Evolutionary conservation across 2,888 invertebrate genomes (phyloP), one percentile per base, ranked within the genome.

Genomic region (Phalera bucephala): DNA sequence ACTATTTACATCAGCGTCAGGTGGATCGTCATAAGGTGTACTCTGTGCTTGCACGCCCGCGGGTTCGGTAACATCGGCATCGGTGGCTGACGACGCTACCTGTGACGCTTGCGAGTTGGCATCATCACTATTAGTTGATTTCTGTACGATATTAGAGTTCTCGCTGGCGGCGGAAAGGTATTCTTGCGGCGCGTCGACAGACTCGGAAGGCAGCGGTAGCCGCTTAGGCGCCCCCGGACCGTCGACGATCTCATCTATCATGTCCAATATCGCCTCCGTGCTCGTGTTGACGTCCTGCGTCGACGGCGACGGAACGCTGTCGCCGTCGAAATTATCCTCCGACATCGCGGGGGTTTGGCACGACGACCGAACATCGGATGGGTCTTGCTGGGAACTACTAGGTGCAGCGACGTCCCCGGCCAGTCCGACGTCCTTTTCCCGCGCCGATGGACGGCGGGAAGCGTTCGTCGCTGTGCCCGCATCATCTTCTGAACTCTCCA

Each of bases 401-500:
- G 80, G 77, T 74, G 84, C 76, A 71, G 76, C 74, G 76, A 75
- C 72, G 71, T 83, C 79, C 73, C 82, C 84, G 61, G 75, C 72
- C 73, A 69, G 75, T 58, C 71, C 80, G 71, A 81, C 66, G 72
- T 80, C 79, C 68, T 80, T 89, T 90, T 90, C 90, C 90, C 90
- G 90, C 90, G 90, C 87, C 89, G 87, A 77, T 79, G 73, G 75
- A 72, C 84, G 83, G 85, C 87, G 82, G 88, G 88, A 86, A 84
- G 87, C 85, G 78, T 72, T 84, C 73, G 82, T 80, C 78, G 87
- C 83, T 81, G 82, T 74, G 72, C 90, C 90, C 86, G 89, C 88
- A 90, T 90, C 90, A 72, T 90, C 90, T 82, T 90, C 90, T 65
- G 85, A 81, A 75, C 87, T 82, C 86, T 90, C 90, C 90, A 90